A percentile compares a stretch with the other conserved stretches of the same genome.
Conservation (phyloP, 2,113 vertebrate genomes). For the Chaetura pelagica region DNA sequence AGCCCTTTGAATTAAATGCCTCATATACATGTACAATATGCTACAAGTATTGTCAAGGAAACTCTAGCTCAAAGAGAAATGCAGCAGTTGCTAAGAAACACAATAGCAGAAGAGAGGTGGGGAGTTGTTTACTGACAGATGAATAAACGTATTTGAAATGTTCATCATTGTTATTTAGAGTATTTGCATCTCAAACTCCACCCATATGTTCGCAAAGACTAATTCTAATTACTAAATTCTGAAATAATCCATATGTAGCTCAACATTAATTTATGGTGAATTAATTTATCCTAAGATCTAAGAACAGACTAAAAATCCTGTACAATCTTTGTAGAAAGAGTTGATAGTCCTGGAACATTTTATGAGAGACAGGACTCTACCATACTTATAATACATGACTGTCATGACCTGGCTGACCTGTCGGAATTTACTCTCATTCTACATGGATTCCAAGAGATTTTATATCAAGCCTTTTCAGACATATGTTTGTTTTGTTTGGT, state of each 20-base stretch:
- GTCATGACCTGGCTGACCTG: neutral
- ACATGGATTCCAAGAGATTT: neutral
- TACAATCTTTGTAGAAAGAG: neutral
- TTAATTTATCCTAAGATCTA: neutral
- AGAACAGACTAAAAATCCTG: neutral
- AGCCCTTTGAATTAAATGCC: neutral
- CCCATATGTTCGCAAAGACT: neutral
- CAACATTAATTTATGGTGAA: rapidly evolving
- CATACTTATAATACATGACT: neutral
- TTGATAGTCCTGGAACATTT: neutral
- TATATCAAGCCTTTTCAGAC: neutral
- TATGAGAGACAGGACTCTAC: neutral
- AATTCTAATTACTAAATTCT: neutral
- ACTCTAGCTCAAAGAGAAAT: neutral
- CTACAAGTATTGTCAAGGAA: slow-evolving; percentile 4
- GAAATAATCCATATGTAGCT: neutral
- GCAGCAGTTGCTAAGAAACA: slow-evolving; percentile 63
- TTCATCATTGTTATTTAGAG: neutral
- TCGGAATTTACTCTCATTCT: neutral
- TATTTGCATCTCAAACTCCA: neutral
- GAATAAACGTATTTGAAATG: neutral
- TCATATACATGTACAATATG: neutral
- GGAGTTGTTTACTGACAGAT: neutral
- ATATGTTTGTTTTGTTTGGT: neutral
- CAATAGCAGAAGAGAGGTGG: neutral